Evolutionary conservation across 1,140 invertebrate species (phyloP).

Genomic region (Bombus pascuorum): DNA sequence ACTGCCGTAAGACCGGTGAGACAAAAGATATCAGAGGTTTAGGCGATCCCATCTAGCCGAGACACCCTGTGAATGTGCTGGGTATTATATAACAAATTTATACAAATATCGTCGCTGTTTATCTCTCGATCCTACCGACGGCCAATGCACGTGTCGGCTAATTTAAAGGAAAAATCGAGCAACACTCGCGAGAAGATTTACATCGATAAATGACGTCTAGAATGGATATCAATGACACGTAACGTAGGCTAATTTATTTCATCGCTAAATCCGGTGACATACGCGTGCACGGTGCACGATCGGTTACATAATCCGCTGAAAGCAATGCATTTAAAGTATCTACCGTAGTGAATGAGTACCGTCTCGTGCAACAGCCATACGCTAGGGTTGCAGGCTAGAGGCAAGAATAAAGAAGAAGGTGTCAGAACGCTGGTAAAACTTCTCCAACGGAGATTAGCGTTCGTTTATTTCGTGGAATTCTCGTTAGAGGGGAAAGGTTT

Average conservation of each 20-base stretch:
- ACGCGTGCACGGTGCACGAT: background rate
- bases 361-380: background rate
- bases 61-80: no score
- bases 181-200: background rate
- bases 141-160: background rate
- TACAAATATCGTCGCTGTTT: background rate
- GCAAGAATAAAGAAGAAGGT: no score
- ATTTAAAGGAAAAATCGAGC: background rate
- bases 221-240: background rate
- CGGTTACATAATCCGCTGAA: background rate
- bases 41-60: no score
- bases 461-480: no score
- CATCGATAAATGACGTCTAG: background rate
- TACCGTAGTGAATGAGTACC: background rate
- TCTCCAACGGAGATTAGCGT: no score
- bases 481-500: no score
- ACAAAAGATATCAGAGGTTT: no score
- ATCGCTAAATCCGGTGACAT: background rate
- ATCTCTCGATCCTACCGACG: background rate
- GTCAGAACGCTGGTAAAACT: no score
- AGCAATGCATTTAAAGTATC: constrained; percentile 10
- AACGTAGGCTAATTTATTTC: background rate
- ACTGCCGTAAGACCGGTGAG: no score
- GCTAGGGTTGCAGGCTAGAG: no score
- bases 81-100: background rate